Evolutionary conservation across 2,888 invertebrate genomes (phyloP), one percentile per base, ranked within the genome.

Genomic region (Pyrochroa serraticornis): DNA sequence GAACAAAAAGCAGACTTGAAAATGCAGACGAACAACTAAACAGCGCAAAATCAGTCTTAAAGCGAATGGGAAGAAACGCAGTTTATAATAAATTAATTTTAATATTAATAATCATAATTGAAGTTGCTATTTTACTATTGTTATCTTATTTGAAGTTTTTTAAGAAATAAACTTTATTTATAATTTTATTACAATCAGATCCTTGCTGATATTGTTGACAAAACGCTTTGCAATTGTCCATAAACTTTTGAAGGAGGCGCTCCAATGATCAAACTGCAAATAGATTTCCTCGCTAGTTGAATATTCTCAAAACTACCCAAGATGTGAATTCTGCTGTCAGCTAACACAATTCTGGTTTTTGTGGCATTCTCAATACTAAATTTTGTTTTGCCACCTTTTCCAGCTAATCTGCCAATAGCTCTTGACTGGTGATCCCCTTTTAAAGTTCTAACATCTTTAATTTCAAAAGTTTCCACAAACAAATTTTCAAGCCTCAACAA

Each of bases 331-430:
- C 95, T 97, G 13, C 91, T 89, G 75, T 98, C 97, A 12, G 98
- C 98, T 60, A 99, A 82, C 14, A 99, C 95, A 74, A 99, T 97
- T 76, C 99, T 87, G 0, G 98, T 98, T 82, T 97, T 97, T 0
- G 98, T 99, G 0, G 93, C 95, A 80, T 99, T 99, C 82, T 99
- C 99, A 71, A 99, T 98, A 0, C 97, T 97, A 75, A 93, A 97
- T 78, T 97, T 98, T 1, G 97, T 99, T 60, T 95, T 86, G 14
- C 97, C 97, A 13, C 95, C 94, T 82, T 98, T 97, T 0, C 99
- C 99, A 1, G 99, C 99, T 35, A 99, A 82, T 54, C 99, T 85
- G n/a, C 97, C 99, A 67, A 99, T 93, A 0, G 98, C 98, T 73
- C 99, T 84, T 10, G 95, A 91, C 68, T 96, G 84, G 77, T 99